Evolutionary conservation across 2,888 invertebrate species (phyloP).

Genomic region (Phortica magna): DNA sequence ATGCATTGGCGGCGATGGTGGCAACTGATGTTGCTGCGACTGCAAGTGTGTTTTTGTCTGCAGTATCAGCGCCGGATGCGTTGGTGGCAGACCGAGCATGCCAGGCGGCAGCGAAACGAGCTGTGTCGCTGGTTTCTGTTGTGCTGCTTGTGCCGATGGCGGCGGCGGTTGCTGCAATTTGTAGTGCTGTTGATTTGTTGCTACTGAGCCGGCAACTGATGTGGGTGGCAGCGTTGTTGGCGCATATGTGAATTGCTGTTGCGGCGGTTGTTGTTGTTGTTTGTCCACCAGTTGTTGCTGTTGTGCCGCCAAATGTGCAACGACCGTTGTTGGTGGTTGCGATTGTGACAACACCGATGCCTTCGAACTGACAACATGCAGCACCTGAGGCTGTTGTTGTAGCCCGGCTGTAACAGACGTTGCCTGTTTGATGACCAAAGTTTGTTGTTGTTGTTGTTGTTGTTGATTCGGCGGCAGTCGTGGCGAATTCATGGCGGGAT

Average conservation of each 20-base stretch:
- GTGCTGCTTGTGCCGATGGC: constrained; percentile 53
- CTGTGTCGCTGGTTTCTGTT: constrained; percentile 59
- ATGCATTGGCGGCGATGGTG: constrained; percentile 70
- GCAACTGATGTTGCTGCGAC: constrained; percentile 68
- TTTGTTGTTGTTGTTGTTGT: constrained; percentile 62
- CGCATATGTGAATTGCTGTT: constrained; percentile 57
- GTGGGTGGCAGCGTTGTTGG: constrained; percentile 49
- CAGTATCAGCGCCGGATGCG: constrained; percentile 64
- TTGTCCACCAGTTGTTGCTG: constrained; percentile 33
- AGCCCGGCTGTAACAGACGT: constrained; percentile 52
- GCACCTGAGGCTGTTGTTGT: constrained; percentile 61
- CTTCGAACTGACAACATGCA: constrained; percentile 74
- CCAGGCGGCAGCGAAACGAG: constrained; percentile 64
- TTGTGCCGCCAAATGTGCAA: constrained; percentile 47
- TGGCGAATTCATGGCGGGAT: constrained; percentile 61
- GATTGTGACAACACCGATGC: constrained; percentile 57
- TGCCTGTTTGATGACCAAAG: constrained; percentile 71
- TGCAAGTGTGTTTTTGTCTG: constrained; percentile 72
- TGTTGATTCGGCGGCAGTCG: constrained; percentile 49
- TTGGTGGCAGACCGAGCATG: constrained; percentile 67
- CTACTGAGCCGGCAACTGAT: constrained; percentile 53
- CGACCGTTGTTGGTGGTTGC: constrained; percentile 47
- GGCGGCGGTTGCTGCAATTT: constrained; percentile 51
- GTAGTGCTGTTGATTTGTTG: constrained; percentile 63
- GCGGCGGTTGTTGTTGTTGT: constrained; percentile 27